Base-by-base conservation (phyloP, 2,113 vertebrate genomes). In the Cariama cristata region DNA sequence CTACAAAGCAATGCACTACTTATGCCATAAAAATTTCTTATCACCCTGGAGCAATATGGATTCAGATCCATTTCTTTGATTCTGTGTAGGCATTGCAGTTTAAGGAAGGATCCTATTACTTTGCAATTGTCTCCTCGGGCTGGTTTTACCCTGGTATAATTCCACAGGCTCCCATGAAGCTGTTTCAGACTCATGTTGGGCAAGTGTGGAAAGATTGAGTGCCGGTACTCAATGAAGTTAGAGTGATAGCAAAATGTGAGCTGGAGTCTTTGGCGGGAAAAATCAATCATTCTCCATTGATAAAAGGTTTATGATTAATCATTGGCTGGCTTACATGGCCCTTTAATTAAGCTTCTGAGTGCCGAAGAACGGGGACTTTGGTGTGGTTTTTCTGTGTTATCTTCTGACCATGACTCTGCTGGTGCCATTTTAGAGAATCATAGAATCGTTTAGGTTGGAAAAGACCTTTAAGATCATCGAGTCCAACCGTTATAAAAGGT, bases 301-400 rank as follows among this genome's bases (percentile, higher is more conserved):
- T 96, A 93, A 94, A 79, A 96, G 88, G 94, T 96, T 94, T 95
- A 96, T 97, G 93, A 90, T 95, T 96, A 93, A 94, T 96, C 89
- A 67, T 19, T 1, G 3, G 42, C 40, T 83, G 93, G 87, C 95
- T 95, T 90, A 33, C 38, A 52, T 88, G 95, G 80, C 42, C 53
- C 55, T 90, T 83, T 88, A 90, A 97, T 95, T 85, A 67, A 82
- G 77, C 71, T 80, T 52, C 17, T 52, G 53, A 93, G 50, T 79
- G 89, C 80, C 73, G 6, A 83, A 96, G 77, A 91, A 47, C 20
- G 1, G 89, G 89, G 84, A 96, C 91, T 96, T 96, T 42, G 76
- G 40, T 45, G 56, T 91, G 64, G 38, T 95, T 96, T 86, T 67
- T 30, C 47, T 69, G 21, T 69, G 62, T 92, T 87, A 52, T 96